These are phyloP conservation scores for Ferrisia virgata DNA, from an alignment of 2,888 invertebrate species.

Conservation along the genomic window DNA sequence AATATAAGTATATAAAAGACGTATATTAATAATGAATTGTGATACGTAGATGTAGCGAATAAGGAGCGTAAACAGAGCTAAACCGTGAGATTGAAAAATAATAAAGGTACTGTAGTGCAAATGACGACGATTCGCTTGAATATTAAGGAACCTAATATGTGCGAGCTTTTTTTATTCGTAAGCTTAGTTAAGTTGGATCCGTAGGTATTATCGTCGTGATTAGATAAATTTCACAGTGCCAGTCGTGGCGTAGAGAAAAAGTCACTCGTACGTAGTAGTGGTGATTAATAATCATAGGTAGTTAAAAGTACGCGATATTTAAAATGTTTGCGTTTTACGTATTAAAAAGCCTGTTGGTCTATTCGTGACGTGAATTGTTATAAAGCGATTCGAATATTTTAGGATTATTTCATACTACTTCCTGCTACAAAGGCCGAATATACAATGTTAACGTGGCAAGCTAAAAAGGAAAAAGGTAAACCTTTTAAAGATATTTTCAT, in stretches of 20 bases:
- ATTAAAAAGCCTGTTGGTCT: neutral
- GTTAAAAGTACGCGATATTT: neutral
- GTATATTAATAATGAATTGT: neutral
- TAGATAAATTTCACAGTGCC: neutral
- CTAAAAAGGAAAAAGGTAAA: neutral
- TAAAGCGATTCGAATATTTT: slow-evolving; percentile 19
- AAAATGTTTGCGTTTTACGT: neutral
- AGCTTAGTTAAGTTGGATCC: neutral
- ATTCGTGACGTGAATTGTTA: slow-evolving; percentile 27
- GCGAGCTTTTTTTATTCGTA: too few species aligned
- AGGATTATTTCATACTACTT: neutral
- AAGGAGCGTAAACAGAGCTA: neutral
- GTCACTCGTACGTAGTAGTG: neutral
- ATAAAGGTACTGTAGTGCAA: neutral
- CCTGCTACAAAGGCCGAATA: neutral
- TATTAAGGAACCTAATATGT: neutral
- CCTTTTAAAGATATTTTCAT: neutral
- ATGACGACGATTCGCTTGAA: neutral
- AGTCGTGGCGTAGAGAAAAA: neutral
- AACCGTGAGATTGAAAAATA: neutral
- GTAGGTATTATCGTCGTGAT: neutral
- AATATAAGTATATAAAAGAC: neutral
- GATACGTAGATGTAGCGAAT: neutral
- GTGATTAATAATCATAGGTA: too few species aligned
- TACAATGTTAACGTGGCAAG: too few species aligned